Percentiles rank a stretch among this genome's conserved stretches.
Evolutionary conservation across 2,797 vertebrate genomes (phyloP).

Genomic region (Perodicticus potto): DNA sequence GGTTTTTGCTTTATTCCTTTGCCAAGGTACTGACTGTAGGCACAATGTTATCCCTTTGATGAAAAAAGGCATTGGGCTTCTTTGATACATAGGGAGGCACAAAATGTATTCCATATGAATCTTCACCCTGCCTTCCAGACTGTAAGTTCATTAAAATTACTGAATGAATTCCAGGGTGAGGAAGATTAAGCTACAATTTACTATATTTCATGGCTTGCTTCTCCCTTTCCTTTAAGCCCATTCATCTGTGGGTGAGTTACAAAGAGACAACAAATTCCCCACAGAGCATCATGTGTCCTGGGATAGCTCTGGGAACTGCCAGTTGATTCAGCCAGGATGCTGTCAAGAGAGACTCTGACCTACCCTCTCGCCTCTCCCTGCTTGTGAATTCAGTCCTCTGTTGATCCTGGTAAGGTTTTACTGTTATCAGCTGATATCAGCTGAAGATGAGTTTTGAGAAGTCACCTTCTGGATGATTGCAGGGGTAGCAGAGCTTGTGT

Average conservation of each 20-base stretch:
- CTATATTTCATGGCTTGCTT: conserved; percentile 57
- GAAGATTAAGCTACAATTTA: conserved; percentile 76
- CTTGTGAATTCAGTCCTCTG: background rate
- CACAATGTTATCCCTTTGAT: conserved; percentile 54
- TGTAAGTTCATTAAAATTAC: conserved; percentile 70
- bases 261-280: conserved; percentile 36
- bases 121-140: conserved; percentile 62
- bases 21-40: background rate
- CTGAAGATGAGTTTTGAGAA: background rate
- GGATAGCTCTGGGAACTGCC: conserved; percentile 27
- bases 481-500: background rate
- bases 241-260: conserved; percentile 59
- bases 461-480: background rate
- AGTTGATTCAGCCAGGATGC: background rate
- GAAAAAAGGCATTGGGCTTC: conserved; percentile 52
- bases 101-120: conserved; percentile 50
- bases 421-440: background rate
- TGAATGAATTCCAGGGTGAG: conserved; percentile 55
- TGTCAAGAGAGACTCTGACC: background rate
- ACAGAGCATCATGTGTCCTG: background rate
- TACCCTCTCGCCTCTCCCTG: background rate
- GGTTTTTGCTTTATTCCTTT: background rate
- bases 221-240: conserved; percentile 57
- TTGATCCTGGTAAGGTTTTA: background rate
- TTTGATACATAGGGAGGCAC: background rate